Percentiles rank a stretch among this genome's conserved stretches.
Evolutionary conservation across 2,797 vertebrate genomes (phyloP).

Genomic region (Phoebastria nigripes): DNA sequence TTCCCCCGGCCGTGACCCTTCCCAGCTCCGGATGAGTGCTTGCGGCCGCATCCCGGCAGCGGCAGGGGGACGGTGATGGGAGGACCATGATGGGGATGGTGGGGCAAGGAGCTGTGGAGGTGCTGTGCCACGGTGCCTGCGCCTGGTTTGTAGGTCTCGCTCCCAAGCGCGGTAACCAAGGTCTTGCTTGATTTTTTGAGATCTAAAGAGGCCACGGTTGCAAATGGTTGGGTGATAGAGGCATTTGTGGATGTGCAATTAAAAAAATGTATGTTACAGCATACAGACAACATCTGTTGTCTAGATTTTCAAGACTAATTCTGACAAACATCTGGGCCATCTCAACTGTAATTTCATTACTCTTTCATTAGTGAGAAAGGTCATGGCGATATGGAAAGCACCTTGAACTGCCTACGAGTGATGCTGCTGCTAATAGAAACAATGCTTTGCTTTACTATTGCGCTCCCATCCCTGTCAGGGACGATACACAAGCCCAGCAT

Average conservation of each 20-base stretch:
- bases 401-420: not conserved
- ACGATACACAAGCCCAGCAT: not conserved
- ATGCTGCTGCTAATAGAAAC: not conserved
- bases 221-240: not conserved
- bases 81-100: rapidly evolving
- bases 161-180: rapidly evolving
- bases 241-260: not conserved
- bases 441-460: not conserved
- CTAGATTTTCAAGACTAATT: not conserved
- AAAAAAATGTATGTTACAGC: not conserved
- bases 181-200: not conserved
- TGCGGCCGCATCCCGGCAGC: rapidly evolving
- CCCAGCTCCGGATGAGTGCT: rapidly evolving
- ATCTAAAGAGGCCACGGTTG: not conserved
- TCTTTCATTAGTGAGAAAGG: not conserved
- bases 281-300: not conserved
- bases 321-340: not conserved
- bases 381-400: not conserved
- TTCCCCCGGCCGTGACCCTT: not conserved
- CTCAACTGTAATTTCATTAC: not conserved
- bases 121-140: not conserved
- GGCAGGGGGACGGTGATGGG: not conserved
- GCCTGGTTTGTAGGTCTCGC: not conserved
- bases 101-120: rapidly evolving
- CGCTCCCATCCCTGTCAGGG: not conserved